These are phyloP conservation scores for Nematolebias whitei DNA, from an alignment of 2,113 vertebrate species.

Conservation along the genomic window DNA sequence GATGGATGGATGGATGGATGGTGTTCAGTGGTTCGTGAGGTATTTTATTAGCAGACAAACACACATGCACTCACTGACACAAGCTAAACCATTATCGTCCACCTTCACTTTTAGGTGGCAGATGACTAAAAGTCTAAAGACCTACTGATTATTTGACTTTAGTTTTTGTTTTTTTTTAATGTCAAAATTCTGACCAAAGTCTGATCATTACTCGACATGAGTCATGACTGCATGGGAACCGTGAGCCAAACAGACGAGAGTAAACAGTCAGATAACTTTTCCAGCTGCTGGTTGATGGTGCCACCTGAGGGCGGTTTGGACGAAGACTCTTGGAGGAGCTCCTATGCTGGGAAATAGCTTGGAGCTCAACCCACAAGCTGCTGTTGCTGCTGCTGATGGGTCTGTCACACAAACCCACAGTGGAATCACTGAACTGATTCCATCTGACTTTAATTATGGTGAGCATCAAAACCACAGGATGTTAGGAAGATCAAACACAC, in stretches of 20 bases:
- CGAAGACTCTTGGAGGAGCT: slow-evolving; percentile 35
- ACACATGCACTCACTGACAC: too few relatives aligned
- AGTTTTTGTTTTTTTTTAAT: too few relatives aligned
- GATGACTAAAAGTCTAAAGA: too few relatives aligned
- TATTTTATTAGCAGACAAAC: too few relatives aligned
- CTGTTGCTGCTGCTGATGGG: slow-evolving; percentile 17
- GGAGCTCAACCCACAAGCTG: slow-evolving; percentile 21
- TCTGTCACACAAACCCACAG: slow-evolving; percentile 53
- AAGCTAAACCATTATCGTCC: too few relatives aligned
- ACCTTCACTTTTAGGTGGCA: too few relatives aligned
- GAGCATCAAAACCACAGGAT: slow-evolving; percentile 45
- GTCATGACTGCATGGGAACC: slow-evolving; percentile 40
- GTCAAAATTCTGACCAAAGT: too few relatives aligned
- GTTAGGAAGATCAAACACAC: slow-evolving; percentile 38
- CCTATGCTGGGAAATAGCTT: slow-evolving; percentile 51
- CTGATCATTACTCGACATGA: slow-evolving; percentile 36
- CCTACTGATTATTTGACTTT: too few relatives aligned
- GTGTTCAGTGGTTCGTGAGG: too few relatives aligned
- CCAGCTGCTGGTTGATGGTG: slow-evolving; percentile 58
- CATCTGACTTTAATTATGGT: slow-evolving; percentile 57
- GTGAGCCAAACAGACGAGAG: slow-evolving; percentile 24
- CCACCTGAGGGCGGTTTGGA: slow-evolving; percentile 68
- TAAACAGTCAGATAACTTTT: slow-evolving; percentile 57
- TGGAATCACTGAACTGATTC: slow-evolving; percentile 29
- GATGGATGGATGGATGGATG: too few relatives aligned